Percentiles rank a stretch among this genome's conserved stretches.
These are phyloP conservation scores for Dryobotodes eremita DNA, from an alignment of 2,888 invertebrate species.

Conservation along the genomic window DNA sequence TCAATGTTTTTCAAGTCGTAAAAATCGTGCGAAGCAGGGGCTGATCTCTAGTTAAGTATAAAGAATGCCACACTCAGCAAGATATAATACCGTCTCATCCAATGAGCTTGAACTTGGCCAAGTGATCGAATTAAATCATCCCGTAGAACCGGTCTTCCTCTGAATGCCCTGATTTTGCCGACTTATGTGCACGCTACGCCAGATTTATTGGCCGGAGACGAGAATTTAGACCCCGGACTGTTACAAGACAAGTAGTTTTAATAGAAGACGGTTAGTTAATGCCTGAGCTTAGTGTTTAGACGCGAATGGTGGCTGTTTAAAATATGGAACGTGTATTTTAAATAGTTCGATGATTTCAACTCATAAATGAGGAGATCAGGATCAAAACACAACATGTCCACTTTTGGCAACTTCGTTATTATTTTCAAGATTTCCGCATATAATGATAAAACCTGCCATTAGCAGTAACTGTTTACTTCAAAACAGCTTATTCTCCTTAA, in stretches of 20 bases:
- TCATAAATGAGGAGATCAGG: too few species aligned
- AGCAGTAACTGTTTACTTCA: too few species aligned
- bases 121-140: constrained; percentile 69
- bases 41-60: background rate
- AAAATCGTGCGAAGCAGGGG: too few species aligned
- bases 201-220: constrained; percentile 54
- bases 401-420: too few species aligned
- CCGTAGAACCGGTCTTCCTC: constrained; percentile 58
- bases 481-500: too few species aligned
- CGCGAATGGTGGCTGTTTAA: constrained; percentile 23
- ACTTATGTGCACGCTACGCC: constrained; percentile 57
- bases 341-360: background rate
- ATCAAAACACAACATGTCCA: too few species aligned
- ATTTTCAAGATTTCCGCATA: too few species aligned
- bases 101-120: constrained; percentile 69
- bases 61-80: constrained; percentile 36
- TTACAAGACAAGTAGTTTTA: constrained; percentile 51
- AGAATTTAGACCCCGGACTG: constrained; percentile 57
- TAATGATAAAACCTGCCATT: too few species aligned
- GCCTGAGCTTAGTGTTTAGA: constrained; percentile 12
- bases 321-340: constrained; percentile 13
- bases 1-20: too few species aligned
- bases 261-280: constrained; percentile 43
- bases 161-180: constrained; percentile 65
- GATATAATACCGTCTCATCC: constrained; percentile 31